A percentile compares a stretch with the other conserved stretches of the same genome.
Evolutionary conservation across 2,113 vertebrate genomes (phyloP).

Genomic region (Taxidea taxus): DNA sequence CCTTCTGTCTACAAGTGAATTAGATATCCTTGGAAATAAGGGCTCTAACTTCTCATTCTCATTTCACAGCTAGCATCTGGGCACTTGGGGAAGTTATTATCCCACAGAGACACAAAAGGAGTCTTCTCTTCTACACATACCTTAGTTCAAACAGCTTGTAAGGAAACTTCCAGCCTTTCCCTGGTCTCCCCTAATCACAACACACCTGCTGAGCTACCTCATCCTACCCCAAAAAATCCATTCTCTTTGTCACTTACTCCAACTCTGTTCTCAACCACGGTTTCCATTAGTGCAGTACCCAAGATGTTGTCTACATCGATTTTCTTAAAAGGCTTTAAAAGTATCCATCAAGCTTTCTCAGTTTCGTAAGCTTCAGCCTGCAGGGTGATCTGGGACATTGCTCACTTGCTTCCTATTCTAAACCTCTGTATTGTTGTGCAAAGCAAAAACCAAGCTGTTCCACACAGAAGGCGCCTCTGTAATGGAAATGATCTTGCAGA

Average conservation of each 20-base stretch:
- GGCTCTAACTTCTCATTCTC: slow-evolving; percentile 8
- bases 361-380: background rate
- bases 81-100: background rate
- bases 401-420: background rate
- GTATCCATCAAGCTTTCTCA: slow-evolving; percentile 54
- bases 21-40: slow-evolving; percentile 27
- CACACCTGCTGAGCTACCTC: accelerated
- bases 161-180: background rate
- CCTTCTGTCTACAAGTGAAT: slow-evolving; percentile 38
- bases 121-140: background rate
- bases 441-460: background rate
- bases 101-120: background rate
- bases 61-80: background rate
- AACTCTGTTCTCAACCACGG: slow-evolving; percentile 50
- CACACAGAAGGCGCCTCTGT: background rate
- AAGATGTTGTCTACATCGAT: slow-evolving; percentile 66
- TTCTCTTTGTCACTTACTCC: background rate
- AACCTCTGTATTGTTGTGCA: background rate
- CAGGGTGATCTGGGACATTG: background rate
- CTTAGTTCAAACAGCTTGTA: background rate
- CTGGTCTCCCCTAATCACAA: background rate
- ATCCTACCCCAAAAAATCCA: accelerated
- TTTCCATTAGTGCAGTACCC: slow-evolving; percentile 66
- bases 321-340: slow-evolving; percentile 79
- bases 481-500: background rate